phyloP scores from a whole-genome alignment of 2,113 vertebrate genomes.

The Triplophysa siluroides region DNA sequence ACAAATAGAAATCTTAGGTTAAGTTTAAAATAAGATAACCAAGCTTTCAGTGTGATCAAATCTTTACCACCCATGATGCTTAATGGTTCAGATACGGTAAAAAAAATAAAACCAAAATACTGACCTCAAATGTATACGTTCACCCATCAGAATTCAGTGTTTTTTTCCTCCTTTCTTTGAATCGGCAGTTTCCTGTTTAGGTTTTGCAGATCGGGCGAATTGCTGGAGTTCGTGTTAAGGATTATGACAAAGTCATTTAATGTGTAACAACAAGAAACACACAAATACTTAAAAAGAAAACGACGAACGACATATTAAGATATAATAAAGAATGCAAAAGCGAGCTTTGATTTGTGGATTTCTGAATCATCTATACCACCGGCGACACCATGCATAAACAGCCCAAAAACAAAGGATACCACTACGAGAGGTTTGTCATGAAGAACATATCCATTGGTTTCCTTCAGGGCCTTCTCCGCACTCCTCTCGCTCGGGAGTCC shows the following conservation, averaged over 20 bases:
- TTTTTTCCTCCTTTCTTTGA: slow-evolving; percentile 64
- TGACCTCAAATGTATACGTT: not conserved
- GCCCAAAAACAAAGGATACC: slow-evolving; percentile 84
- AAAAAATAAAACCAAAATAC: not conserved
- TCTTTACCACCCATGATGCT: not conserved
- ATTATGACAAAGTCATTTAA: not conserved
- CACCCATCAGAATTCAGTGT: slow-evolving; percentile 41
- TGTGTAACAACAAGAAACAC: not conserved
- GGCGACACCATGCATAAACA: not conserved
- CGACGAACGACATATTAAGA: no score
- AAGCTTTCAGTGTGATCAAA: not conserved
- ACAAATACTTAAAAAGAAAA: not conserved
- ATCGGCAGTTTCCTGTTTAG: slow-evolving; percentile 82
- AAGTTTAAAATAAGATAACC: not conserved
- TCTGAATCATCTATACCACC: not conserved
- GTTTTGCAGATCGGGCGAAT: slow-evolving; percentile 94
- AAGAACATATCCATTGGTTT: slow-evolving; percentile 92
- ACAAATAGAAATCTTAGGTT: slow-evolving; percentile 66
- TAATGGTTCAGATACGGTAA: not conserved
- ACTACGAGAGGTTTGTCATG: slow-evolving; percentile 94
- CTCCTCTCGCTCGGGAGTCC: slow-evolving; percentile 91
- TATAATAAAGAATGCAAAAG: not conserved
- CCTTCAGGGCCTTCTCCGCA: slow-evolving; percentile 90
- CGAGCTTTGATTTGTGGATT: not conserved
- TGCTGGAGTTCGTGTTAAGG: slow-evolving; percentile 79